Percentiles rank a stretch among this genome's conserved stretches.
These are phyloP conservation scores for Hestina assimilis DNA, from an alignment of 1,140 invertebrate genomes.

Conservation along the genomic window DNA sequence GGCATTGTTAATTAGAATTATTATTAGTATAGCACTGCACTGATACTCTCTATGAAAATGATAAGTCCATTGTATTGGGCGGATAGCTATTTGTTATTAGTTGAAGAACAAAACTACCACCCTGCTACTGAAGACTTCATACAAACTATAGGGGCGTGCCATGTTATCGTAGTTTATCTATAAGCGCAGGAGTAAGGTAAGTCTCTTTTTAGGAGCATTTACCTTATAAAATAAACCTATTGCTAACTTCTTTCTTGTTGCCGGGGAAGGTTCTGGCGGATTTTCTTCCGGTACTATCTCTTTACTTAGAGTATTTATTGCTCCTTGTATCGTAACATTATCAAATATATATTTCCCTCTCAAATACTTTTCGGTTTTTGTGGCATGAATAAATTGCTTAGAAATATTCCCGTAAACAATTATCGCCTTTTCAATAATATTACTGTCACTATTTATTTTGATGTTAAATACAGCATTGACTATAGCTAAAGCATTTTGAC, in stretches of 20 bases:
- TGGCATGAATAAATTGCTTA: conserved; percentile 85
- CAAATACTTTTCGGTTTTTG: conserved; percentile 82
- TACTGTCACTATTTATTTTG: conserved; percentile 72
- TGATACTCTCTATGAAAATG: no score
- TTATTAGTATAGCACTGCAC: no score
- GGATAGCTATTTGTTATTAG: no score
- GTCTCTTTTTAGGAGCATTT: no score
- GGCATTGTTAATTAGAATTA: no score
- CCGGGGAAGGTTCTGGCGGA: conserved; percentile 81
- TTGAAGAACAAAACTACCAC: no score
- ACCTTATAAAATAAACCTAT: conserved; percentile 87
- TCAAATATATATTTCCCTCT: conserved; percentile 78
- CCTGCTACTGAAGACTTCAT: no score
- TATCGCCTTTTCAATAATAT: conserved; percentile 45
- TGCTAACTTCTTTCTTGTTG: conserved; percentile 83
- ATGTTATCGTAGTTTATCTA: no score
- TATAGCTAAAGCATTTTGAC: conserved; percentile 89
- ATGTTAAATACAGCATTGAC: conserved; percentile 89
- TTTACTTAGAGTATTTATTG: conserved; percentile 78
- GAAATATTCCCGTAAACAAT: conserved; percentile 85
- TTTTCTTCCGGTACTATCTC: conserved; percentile 82
- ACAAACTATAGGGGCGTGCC: no score
- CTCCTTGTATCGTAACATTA: conserved; percentile 74
- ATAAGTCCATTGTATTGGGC: no score
- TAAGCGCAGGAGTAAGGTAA: no score